Percentiles rank a stretch among this genome's conserved stretches.
These are phyloP conservation scores for Physella acuta DNA, from an alignment of 1,140 invertebrate species.

Conservation along the genomic window DNA sequence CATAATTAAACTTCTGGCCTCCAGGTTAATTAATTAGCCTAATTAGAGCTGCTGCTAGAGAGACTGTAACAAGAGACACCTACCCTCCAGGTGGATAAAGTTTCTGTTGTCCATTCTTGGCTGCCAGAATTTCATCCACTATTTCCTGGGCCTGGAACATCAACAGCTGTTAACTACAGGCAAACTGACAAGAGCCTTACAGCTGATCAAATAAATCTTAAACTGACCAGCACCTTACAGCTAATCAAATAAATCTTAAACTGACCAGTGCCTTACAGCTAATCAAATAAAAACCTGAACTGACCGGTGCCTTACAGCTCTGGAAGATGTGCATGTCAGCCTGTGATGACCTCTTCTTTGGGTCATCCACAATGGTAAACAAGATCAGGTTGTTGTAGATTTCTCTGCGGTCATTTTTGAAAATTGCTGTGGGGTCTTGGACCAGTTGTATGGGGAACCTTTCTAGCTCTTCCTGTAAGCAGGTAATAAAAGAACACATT, in stretches of 20 bases:
- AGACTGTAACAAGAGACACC: constrained; percentile 15
- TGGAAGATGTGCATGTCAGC: constrained; percentile 99
- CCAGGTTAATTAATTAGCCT: no score
- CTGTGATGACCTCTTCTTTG: constrained; percentile 59
- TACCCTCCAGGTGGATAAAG: constrained; percentile 30
- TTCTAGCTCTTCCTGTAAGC: constrained; percentile 78
- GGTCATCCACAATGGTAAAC: constrained; percentile 76
- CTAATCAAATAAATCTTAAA: no score
- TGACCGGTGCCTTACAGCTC: constrained; percentile 54
- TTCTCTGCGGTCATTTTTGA: constrained; percentile 92
- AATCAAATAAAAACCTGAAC: no score
- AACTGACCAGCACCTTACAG: constrained; percentile 50
- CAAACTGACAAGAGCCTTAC: background rate
- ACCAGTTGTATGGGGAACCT: constrained; percentile 89
- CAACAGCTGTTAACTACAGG: background rate
- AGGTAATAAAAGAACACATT: constrained; percentile 15
- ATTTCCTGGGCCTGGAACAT: constrained; percentile 75
- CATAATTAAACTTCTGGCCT: no score
- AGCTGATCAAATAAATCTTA: no score
- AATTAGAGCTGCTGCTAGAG: no score
- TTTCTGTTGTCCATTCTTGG: constrained; percentile 68
- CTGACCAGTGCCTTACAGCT: constrained; percentile 51
- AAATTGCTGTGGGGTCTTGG: constrained; percentile 93
- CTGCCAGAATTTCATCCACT: constrained; percentile 81
- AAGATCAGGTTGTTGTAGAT: constrained; percentile 98